Percentiles rank a stretch among this genome's conserved stretches.
These are phyloP conservation scores for Caenorhabditis angaria DNA, from an alignment of 2,888 invertebrate species.

Conservation along the genomic window DNA sequence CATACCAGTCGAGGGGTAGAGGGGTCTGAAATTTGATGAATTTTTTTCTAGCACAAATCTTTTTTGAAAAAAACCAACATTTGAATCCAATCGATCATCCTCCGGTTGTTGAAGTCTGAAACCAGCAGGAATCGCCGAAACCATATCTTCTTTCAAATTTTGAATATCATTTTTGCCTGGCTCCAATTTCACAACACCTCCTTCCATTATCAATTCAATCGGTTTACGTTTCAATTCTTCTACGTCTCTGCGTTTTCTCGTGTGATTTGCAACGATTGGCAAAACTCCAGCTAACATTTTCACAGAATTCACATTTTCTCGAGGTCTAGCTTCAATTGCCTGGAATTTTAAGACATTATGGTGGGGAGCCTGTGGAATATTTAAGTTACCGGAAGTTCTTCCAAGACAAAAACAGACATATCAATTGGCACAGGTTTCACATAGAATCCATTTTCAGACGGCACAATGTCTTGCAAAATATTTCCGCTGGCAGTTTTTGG, in stretches of 20 bases:
- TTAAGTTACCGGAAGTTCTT: conserved; percentile 40
- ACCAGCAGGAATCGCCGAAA: conserved; percentile 24
- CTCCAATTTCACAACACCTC: conserved; percentile 37
- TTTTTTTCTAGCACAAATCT: background rate
- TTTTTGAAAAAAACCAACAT: conserved; percentile 12
- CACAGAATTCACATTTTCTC: conserved; percentile 34
- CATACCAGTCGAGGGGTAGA: conserved; percentile 66
- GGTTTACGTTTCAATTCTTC: conserved; percentile 23
- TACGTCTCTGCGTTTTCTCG: background rate
- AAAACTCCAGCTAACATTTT: conserved; percentile 39
- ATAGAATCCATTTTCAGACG: conserved; percentile 69
- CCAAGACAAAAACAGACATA: conserved; percentile 57
- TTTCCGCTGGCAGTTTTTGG: conserved; percentile 60
- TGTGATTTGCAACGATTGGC: conserved; percentile 33
- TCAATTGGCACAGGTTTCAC: conserved; percentile 64
- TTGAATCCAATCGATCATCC: conserved; percentile 40
- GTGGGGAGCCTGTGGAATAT: background rate
- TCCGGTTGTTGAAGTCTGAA: conserved; percentile 45
- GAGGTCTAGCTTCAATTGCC: conserved; percentile 45
- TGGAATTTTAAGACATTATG: conserved; percentile 14
- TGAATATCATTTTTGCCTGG: conserved; percentile 20
- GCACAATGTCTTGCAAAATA: conserved; percentile 62
- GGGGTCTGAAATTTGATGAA: conserved; percentile 20
- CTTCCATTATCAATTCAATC: conserved; percentile 43
- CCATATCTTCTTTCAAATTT: conserved; percentile 11